These are phyloP conservation scores for Notocelia uddmanniana DNA, from an alignment of 2,888 invertebrate genomes.

Conservation along the genomic window DNA sequence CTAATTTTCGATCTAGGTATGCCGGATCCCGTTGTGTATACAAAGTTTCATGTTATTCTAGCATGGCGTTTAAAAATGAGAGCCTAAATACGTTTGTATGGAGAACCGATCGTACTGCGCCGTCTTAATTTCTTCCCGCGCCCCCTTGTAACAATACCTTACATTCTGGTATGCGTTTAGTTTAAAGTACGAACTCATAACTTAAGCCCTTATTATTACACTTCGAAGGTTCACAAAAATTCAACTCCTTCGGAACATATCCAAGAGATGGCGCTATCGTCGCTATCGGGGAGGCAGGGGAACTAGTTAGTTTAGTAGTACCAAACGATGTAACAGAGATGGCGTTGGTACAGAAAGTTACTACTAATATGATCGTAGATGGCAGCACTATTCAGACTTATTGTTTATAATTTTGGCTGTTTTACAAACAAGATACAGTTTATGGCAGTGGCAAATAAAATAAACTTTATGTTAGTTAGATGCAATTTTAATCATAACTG, in stretches of 20 bases:
- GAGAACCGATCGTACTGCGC: too few species aligned
- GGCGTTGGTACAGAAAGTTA: slow-evolving; percentile 4
- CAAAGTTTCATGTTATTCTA: too few species aligned
- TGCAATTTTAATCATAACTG: background rate
- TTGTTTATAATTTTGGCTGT: background rate
- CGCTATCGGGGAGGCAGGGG: background rate
- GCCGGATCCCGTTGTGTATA: too few species aligned
- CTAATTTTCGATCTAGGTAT: too few species aligned
- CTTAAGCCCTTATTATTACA: too few species aligned
- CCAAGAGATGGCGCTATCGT: background rate
- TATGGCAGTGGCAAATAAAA: background rate
- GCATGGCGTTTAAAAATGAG: too few species aligned
- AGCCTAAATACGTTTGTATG: too few species aligned
- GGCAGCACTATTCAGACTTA: background rate
- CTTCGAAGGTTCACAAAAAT: background rate
- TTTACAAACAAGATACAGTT: background rate
- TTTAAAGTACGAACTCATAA: background rate
- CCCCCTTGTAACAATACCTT: background rate
- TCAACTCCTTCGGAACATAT: background rate
- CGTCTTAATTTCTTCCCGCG: background rate
- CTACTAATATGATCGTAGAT: background rate
- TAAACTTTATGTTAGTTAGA: background rate
- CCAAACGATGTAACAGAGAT: background rate
- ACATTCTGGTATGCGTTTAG: background rate
- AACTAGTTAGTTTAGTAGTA: background rate